Percentiles rank a stretch among this genome's conserved stretches.
Conservation (phyloP, 2,797 vertebrate genomes). For the Malacoctenus gilli region DNA sequence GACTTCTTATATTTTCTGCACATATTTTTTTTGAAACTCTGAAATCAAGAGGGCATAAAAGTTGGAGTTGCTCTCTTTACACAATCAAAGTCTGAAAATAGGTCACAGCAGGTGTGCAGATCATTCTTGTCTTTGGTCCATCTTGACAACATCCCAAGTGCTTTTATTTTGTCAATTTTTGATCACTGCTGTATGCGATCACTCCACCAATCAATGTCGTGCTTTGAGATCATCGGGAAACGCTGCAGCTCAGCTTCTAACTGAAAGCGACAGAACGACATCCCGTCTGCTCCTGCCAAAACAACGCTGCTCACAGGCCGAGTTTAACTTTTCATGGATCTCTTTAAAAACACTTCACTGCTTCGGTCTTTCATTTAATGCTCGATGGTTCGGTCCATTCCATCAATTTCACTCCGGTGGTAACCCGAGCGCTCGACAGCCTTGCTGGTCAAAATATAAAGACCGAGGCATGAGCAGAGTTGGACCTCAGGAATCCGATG, state of each 20-base stretch:
- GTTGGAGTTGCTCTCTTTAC: too few relatives aligned
- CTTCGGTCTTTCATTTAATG: not conserved
- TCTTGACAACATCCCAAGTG: not conserved
- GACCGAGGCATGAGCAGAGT: slow-evolving; percentile 28
- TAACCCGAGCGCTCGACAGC: slow-evolving; percentile 23
- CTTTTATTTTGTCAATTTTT: not conserved
- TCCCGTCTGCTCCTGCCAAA: not conserved
- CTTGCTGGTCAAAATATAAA: slow-evolving; percentile 29
- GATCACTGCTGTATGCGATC: not conserved
- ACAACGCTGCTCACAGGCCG: not conserved
- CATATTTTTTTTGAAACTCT: too few relatives aligned
- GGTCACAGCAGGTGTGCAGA: not conserved
- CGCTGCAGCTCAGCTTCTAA: too few relatives aligned
- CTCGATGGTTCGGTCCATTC: not conserved
- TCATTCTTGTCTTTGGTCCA: too few relatives aligned
- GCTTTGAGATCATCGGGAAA: too few relatives aligned
- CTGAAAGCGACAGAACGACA: too few relatives aligned
- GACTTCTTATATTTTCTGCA: too few relatives aligned
- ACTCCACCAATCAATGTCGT: too few relatives aligned
- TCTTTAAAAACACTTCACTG: not conserved
- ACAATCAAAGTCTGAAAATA: not conserved
- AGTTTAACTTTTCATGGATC: not conserved
- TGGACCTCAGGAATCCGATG: slow-evolving; percentile 1
- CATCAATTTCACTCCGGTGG: slow-evolving; percentile 15
- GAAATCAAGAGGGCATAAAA: too few relatives aligned